Conservation (phyloP, 2,113 vertebrate genomes). For the Cygnus atratus region DNA sequence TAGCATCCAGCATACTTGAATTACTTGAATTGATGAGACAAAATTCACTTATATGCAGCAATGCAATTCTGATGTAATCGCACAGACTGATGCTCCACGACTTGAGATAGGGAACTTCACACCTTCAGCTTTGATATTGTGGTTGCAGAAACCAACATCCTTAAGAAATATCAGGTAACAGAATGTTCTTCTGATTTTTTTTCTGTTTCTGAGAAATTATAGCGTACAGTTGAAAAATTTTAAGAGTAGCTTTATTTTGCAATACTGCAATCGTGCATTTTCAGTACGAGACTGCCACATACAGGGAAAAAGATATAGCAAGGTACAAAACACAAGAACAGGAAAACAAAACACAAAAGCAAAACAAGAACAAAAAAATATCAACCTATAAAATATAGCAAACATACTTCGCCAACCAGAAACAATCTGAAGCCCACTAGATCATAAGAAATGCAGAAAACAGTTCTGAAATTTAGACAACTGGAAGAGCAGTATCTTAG, state of each 20-base stretch:
- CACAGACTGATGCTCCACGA: background rate
- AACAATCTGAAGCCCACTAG: background rate
- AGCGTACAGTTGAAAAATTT: background rate
- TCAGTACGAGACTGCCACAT: background rate
- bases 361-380: background rate
- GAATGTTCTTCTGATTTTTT: background rate
- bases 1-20: background rate
- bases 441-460: background rate
- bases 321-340: background rate
- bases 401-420: background rate
- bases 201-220: background rate
- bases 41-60: background rate
- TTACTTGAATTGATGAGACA: background rate
- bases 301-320: background rate
- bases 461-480: background rate
- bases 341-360: background rate
- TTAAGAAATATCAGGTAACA: background rate
- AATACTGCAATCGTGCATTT: background rate
- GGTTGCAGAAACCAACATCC: background rate
- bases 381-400: background rate
- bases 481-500: background rate
- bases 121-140: background rate
- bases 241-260: background rate
- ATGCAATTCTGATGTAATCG: background rate
- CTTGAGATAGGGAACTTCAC: background rate